Percentiles rank a stretch among this genome's conserved stretches.
Conservation (phyloP, 2,888 invertebrate species). For the Gnatocerus cornutus region DNA sequence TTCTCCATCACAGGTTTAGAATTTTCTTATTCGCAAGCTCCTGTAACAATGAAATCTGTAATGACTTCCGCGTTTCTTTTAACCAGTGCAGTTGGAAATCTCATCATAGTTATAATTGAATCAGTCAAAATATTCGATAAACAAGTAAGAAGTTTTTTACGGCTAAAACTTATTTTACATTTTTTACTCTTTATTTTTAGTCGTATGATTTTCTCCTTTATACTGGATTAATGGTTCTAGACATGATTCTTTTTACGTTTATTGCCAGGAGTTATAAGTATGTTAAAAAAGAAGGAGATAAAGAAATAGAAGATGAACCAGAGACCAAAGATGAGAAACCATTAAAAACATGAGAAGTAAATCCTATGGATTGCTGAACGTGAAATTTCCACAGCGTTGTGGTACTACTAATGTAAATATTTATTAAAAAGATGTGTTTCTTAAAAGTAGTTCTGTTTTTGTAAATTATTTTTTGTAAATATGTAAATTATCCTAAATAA, state of each 20-base stretch:
- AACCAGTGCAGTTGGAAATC: constrained; percentile 94
- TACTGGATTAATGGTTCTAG: constrained; percentile 87
- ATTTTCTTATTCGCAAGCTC: constrained; percentile 97
- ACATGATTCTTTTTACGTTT: constrained; percentile 86
- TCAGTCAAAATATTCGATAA: constrained; percentile 83
- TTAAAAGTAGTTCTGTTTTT: neutral
- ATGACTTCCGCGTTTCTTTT: constrained; percentile 93
- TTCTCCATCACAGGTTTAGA: constrained; percentile 96
- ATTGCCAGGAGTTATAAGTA: constrained; percentile 89
- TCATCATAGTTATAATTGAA: constrained; percentile 92
- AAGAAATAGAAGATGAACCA: constrained; percentile 17
- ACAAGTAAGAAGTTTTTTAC: constrained; percentile 75
- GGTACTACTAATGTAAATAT: neutral
- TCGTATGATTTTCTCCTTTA: constrained; percentile 91
- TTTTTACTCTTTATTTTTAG: constrained; percentile 77
- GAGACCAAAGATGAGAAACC: constrained; percentile 13
- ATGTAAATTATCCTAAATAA: neutral
- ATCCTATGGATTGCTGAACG: neutral
- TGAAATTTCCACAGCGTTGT: neutral
- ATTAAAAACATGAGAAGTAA: neutral
- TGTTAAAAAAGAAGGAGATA: constrained; percentile 69
- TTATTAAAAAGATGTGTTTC: neutral
- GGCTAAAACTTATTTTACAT: too few species aligned
- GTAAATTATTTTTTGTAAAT: constrained; percentile 1
- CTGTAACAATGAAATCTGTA: constrained; percentile 94